Conservation (phyloP, 2,888 invertebrate species). For the Xestoiulus laeticollis region DNA sequence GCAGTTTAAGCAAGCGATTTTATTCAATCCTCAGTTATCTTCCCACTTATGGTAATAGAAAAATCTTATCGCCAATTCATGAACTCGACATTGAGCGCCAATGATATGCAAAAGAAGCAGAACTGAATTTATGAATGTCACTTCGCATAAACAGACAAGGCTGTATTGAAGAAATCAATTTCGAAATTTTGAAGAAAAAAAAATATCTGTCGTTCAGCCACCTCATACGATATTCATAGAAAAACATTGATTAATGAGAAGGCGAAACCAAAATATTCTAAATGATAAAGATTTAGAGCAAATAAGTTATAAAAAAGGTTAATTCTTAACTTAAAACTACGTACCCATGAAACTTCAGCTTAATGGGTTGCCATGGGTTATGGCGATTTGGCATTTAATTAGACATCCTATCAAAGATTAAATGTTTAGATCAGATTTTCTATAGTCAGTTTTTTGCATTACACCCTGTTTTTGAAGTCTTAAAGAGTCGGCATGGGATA, state of each 20-base stretch:
- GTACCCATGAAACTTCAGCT: too few relatives aligned
- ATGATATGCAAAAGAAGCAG: not conserved
- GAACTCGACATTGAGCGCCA: not conserved
- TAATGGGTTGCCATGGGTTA: too few relatives aligned
- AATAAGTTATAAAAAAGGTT: too few relatives aligned
- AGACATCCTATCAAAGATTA: too few relatives aligned
- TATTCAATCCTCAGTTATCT: constrained; percentile 3
- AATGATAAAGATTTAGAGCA: too few relatives aligned
- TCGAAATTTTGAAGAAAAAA: not conserved
- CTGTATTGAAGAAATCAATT: not conserved
- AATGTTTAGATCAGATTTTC: too few relatives aligned
- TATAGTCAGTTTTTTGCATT: too few relatives aligned
- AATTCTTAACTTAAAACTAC: too few relatives aligned
- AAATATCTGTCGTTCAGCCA: not conserved
- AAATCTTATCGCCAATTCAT: not conserved
- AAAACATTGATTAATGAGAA: not conserved
- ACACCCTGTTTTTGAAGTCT: too few relatives aligned
- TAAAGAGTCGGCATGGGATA: too few relatives aligned
- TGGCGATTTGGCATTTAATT: too few relatives aligned
- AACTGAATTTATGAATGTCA: not conserved
- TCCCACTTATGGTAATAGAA: constrained; percentile 42
- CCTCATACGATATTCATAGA: not conserved
- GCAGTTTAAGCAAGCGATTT: not conserved
- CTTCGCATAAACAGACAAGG: not conserved
- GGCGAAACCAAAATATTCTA: too few relatives aligned